Percentiles rank a stretch among this genome's conserved stretches.
These are phyloP conservation scores for Clytia hemisphaerica DNA, from an alignment of 30 jellyfish, hydroid and myxozoan species.

Conservation along the genomic window DNA sequence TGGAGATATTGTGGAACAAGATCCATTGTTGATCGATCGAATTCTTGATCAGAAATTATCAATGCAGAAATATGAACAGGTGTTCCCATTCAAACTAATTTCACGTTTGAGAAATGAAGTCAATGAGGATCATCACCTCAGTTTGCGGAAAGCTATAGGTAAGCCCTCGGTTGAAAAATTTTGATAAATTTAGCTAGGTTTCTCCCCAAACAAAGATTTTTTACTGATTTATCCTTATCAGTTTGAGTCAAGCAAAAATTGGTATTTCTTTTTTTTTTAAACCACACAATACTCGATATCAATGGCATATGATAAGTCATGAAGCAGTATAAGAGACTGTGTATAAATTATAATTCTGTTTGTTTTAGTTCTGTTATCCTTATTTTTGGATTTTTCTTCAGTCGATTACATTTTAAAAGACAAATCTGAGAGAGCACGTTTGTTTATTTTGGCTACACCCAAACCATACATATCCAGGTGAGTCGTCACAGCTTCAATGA, in stretches of 20 bases:
- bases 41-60: conserved; percentile 42
- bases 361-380: background rate
- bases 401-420: conserved; percentile 91
- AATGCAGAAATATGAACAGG: too few species aligned
- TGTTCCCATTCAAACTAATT: too few species aligned
- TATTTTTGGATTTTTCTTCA: background rate
- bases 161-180: conserved; percentile 1
- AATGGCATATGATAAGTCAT: too few species aligned
- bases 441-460: conserved; percentile 64
- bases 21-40: conserved; percentile 33
- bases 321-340: too few species aligned
- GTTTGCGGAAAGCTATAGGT: conserved; percentile 73
- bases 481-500: too few species aligned
- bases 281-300: too few species aligned
- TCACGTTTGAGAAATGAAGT: conserved; percentile 51
- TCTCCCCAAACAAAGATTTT: background rate
- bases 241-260: background rate
- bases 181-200: background rate
- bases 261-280: too few species aligned
- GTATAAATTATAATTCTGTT: background rate
- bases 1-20: conserved; percentile 46
- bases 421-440: conserved; percentile 56
- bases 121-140: conserved; percentile 41
- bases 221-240: background rate
- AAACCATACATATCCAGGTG: conserved; percentile 46